Conservation (phyloP, 2,888 invertebrate species). For the Nebria salina region DNA sequence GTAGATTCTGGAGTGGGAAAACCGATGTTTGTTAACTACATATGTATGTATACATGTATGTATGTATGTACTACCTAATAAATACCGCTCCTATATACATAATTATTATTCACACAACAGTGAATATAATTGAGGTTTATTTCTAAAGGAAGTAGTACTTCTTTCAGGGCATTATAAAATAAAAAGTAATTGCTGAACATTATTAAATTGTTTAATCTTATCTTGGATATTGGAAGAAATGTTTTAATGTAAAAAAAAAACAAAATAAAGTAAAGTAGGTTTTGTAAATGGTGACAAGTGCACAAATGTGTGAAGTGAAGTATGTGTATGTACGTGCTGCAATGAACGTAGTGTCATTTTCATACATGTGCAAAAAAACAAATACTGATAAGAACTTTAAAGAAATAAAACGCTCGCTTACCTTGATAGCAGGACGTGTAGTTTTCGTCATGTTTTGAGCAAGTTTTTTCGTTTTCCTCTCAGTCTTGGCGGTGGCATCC, state of each 20-base stretch:
- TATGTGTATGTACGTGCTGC: not conserved
- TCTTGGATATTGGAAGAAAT: too few relatives aligned
- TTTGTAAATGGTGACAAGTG: not conserved
- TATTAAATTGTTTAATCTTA: too few relatives aligned
- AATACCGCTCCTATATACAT: too few relatives aligned
- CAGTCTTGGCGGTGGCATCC: slow-evolving; percentile 23
- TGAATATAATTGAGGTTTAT: not conserved
- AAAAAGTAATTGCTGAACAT: too few relatives aligned
- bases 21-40: not conserved
- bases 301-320: not conserved
- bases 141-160: not conserved
- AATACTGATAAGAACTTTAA: not conserved
- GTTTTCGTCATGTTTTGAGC: not conserved
- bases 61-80: too few relatives aligned
- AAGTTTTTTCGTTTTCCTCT: slow-evolving; percentile 31
- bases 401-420: slow-evolving; percentile 18
- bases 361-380: not conserved
- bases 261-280: not conserved
- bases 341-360: not conserved
- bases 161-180: too few relatives aligned
- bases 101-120: too few relatives aligned
- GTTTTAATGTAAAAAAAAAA: too few relatives aligned
- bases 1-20: slow-evolving; percentile 24
- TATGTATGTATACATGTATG: too few relatives aligned
- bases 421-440: slow-evolving; percentile 17